Conservation (phyloP, 2,797 vertebrate genomes). For the Squalus acanthias region DNA sequence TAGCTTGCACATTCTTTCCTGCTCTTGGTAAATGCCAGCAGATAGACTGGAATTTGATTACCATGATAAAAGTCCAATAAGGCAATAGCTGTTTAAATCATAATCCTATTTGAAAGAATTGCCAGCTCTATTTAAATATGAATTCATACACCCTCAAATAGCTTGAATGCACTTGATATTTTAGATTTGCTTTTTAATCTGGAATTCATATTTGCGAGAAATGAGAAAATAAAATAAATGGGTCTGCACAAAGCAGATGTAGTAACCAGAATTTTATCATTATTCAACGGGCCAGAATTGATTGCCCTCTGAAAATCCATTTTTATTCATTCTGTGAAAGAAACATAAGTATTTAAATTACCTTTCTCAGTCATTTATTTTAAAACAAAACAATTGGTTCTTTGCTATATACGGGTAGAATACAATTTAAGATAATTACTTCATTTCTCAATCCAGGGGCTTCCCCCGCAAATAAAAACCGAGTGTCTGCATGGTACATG, state of each 20-base stretch:
- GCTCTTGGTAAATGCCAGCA: not conserved
- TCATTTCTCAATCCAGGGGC: not conserved
- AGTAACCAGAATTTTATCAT: not conserved
- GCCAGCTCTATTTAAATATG: not conserved
- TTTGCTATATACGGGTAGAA: not conserved
- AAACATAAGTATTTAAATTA: not conserved
- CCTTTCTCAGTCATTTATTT: conserved; percentile 1
- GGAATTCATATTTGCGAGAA: not conserved
- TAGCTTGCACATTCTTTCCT: not conserved
- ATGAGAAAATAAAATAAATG: not conserved
- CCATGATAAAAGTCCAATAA: not conserved
- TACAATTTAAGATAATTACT: not conserved
- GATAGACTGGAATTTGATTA: not conserved
- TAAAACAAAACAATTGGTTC: not conserved
- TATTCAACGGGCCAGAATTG: not conserved
- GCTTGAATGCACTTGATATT: conserved; percentile 3
- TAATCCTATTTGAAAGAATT: conserved; percentile 25
- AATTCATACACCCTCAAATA: not conserved
- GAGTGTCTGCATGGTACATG: not conserved
- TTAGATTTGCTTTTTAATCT: conserved; percentile 22
- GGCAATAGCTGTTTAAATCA: not conserved
- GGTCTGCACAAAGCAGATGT: not conserved
- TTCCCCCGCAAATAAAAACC: not conserved
- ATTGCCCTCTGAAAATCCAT: not conserved
- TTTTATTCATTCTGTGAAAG: not conserved